Percentiles rank a stretch among this genome's conserved stretches.
Conservation (phyloP, 2,113 vertebrate species). For the Apodemus speciosus region DNA sequence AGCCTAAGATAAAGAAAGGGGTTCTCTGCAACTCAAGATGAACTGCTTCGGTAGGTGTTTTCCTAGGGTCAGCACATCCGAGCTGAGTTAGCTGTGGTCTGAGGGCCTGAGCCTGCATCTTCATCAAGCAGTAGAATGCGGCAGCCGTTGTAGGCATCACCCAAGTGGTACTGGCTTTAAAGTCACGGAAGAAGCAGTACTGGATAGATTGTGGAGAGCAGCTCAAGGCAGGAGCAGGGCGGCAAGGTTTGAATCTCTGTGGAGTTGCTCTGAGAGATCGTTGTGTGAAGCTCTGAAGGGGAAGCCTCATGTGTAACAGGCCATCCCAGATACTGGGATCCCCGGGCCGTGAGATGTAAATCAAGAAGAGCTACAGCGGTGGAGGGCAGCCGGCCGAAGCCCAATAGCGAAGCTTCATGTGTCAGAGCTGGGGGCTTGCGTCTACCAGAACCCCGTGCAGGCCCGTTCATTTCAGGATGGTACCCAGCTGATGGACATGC, state of each 20-base stretch:
- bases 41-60: neutral
- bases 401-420: neutral
- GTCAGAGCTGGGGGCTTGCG: neutral
- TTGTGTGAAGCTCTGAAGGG: neutral
- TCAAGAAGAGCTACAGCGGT: neutral
- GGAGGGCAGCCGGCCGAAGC: neutral
- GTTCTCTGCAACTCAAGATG: too few relatives aligned
- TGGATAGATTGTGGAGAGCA: neutral
- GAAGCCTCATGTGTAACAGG: neutral
- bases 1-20: neutral
- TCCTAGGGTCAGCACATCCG: neutral
- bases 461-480: neutral
- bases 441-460: neutral
- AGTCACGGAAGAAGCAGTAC: neutral
- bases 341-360: neutral
- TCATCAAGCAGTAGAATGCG: neutral
- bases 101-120: neutral
- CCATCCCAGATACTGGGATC: neutral
- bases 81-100: too few relatives aligned
- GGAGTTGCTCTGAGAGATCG: neutral
- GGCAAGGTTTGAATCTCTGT: neutral
- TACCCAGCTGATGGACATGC: too few relatives aligned
- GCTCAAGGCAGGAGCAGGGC: neutral
- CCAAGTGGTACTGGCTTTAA: neutral
- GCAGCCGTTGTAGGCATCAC: neutral